These are phyloP conservation scores for Nasonovia ribisnigri DNA, from an alignment of 2,888 invertebrate species.

Conservation along the genomic window DNA sequence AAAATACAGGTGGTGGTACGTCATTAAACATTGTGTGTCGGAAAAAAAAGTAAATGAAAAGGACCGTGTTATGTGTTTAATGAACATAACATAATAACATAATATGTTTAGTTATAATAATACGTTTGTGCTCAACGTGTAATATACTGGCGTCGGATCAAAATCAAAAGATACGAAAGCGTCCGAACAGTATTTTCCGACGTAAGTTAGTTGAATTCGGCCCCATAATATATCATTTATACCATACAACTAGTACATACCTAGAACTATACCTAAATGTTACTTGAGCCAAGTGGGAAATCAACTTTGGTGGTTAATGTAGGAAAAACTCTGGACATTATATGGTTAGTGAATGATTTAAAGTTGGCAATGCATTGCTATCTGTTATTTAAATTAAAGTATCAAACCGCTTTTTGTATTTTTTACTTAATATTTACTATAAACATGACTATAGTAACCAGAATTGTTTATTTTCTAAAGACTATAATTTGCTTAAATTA, in stretches of 20 bases:
- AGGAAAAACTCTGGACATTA: not conserved
- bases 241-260: not conserved
- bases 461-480: not conserved
- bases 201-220: not conserved
- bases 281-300: not conserved
- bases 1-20: conserved; percentile 3
- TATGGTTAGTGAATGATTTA: not conserved
- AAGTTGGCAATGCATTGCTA: not conserved
- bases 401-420: not conserved
- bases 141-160: not conserved
- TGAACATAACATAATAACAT: not conserved
- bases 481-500: not conserved
- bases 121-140: not conserved
- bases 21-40: not conserved
- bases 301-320: not conserved
- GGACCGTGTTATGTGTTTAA: not conserved
- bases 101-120: not conserved
- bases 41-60: not conserved
- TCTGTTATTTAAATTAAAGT: not conserved
- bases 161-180: not conserved
- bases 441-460: not conserved
- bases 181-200: not conserved
- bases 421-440: not conserved
- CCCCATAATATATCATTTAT: not conserved
- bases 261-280: not conserved